phyloP scores from a whole-genome alignment of 2,888 invertebrate species.

The Microdon myrmicae region DNA sequence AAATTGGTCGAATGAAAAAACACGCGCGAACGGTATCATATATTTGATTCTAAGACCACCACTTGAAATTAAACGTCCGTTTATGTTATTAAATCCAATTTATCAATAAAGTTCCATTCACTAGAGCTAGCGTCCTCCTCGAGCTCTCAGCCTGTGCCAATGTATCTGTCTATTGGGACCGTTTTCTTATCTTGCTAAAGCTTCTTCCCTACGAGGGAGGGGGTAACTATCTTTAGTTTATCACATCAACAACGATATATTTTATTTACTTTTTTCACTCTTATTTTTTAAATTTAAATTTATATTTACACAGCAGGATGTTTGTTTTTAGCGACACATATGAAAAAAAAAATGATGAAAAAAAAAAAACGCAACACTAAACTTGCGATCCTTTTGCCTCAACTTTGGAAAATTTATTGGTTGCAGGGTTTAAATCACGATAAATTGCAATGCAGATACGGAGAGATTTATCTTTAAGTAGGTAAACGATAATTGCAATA shows the following conservation, averaged over 20 bases:
- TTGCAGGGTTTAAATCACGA: conserved; percentile 1
- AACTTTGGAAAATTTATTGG: conserved; percentile 1
- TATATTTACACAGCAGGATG: no score
- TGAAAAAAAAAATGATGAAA: conserved; percentile 2
- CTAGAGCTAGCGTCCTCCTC: conserved; percentile 55
- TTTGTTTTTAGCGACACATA: no score
- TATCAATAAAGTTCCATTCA: conserved; percentile 64
- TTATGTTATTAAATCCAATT: conserved; percentile 67
- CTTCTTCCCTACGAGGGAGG: no score
- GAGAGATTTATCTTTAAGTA: conserved; percentile 26
- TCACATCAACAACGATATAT: conserved; percentile 12
- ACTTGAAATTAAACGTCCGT: conserved; percentile 63
- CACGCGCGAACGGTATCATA: conserved; percentile 23
- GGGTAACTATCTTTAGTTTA: no score
- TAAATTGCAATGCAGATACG: no score
- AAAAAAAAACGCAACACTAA: conserved; percentile 7
- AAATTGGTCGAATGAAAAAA: conserved; percentile 7
- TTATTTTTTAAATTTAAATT: no score
- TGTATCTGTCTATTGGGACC: conserved; percentile 18
- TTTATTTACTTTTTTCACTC: conserved; percentile 5
- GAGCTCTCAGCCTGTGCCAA: conserved; percentile 4
- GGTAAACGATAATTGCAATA: conserved; percentile 26
- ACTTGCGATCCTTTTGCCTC: conserved; percentile 12
- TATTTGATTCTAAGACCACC: conserved; percentile 50
- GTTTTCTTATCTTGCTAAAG: conserved; percentile 2